A percentile compares a stretch with the other conserved stretches of the same genome.
Conservation (phyloP, 2,797 vertebrate genomes). For the Tachyglossus aculeatus region DNA sequence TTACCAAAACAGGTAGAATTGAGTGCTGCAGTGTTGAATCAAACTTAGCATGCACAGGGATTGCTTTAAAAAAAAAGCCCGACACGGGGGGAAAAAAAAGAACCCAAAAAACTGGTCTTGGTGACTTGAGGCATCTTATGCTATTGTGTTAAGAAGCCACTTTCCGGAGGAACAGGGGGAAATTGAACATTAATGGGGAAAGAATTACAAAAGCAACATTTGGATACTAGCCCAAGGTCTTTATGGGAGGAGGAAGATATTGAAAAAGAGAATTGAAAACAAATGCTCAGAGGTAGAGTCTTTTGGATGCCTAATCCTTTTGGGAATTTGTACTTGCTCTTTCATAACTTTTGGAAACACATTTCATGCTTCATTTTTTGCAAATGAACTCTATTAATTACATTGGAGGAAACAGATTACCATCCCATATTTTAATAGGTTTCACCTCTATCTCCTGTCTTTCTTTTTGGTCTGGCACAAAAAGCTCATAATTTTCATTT, state of each 20-base stretch:
- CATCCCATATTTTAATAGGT: constrained; percentile 49
- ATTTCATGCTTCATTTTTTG: constrained; percentile 65
- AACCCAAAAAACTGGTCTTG: no score
- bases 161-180: constrained; percentile 32
- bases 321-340: background rate
- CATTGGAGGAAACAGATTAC: constrained; percentile 62
- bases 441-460: constrained; percentile 48
- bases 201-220: constrained; percentile 39
- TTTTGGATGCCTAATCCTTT: constrained; percentile 12
- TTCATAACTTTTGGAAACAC: constrained; percentile 53
- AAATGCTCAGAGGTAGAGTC: constrained; percentile 50
- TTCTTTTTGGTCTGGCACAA: background rate
- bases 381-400: constrained; percentile 66
- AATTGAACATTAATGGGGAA: constrained; percentile 61
- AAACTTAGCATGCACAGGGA: background rate
- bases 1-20: constrained; percentile 50
- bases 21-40: background rate
- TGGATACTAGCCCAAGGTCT: constrained; percentile 62
- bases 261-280: constrained; percentile 56
- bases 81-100: no score
- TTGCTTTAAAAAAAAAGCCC: constrained; percentile 6
- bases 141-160: background rate
- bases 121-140: background rate
- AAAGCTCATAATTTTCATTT: background rate
- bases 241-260: background rate